Percentiles rank a stretch among this genome's conserved stretches.
Evolutionary conservation across 2,113 vertebrate genomes (phyloP).

Genomic region (Phaetusa simplex): DNA sequence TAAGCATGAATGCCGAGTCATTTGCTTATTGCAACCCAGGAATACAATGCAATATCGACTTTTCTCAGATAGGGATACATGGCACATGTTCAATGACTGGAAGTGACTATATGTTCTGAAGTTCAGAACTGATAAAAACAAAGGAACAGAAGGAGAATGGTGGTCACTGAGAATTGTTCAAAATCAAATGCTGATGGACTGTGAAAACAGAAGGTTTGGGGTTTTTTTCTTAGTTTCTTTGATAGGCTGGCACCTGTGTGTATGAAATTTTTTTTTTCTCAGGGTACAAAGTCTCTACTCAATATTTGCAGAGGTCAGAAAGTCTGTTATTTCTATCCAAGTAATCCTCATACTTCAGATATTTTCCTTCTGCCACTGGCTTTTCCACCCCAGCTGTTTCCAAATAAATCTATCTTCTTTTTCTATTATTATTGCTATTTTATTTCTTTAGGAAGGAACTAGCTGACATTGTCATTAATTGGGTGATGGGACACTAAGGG

Average conservation of each 20-base stretch:
- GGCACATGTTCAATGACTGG: neutral
- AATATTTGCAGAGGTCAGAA: neutral
- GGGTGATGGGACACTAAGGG: neutral
- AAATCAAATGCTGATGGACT: neutral
- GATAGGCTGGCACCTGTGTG: neutral
- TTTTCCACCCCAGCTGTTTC: neutral
- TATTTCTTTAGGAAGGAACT: neutral
- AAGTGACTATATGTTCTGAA: neutral
- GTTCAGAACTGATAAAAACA: neutral
- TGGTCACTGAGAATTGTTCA: neutral
- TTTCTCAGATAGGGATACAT: neutral
- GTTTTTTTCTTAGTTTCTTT: neutral
- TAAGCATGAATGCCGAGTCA: neutral
- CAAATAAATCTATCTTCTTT: neutral
- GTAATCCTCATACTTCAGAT: neutral
- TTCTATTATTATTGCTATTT: neutral
- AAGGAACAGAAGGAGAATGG: neutral
- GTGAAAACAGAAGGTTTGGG: neutral
- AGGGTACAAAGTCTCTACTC: neutral
- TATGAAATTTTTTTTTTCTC: neutral
- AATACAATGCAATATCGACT: neutral
- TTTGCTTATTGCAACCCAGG: neutral
- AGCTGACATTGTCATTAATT: neutral
- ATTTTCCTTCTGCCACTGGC: neutral
- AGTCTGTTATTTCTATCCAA: neutral